Evolutionary conservation across 1,140 invertebrate species (phyloP).

Genomic region (Caenorhabditis tropicalis): DNA sequence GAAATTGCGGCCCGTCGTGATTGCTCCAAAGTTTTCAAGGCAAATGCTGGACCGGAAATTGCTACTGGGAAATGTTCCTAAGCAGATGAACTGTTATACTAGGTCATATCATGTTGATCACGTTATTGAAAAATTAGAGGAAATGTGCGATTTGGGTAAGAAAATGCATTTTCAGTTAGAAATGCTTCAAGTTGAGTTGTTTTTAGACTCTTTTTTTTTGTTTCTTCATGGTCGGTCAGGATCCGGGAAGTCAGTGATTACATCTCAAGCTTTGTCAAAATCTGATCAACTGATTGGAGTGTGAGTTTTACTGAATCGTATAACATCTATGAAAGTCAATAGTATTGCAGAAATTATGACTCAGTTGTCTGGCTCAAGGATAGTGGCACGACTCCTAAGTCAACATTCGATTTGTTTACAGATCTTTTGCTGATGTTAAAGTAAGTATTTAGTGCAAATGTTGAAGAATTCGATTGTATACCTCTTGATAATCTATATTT

Average conservation of each 20-base stretch:
- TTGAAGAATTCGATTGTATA: too few species aligned
- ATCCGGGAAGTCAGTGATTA: slow-evolving; percentile 23
- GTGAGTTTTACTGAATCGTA: not conserved
- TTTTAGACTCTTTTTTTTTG: slow-evolving; percentile 19
- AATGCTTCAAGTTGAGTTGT: not conserved
- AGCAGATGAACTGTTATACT: not conserved
- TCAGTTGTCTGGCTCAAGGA: slow-evolving; percentile 26
- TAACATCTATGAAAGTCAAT: not conserved
- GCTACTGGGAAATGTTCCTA: not conserved
- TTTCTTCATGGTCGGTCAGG: slow-evolving; percentile 6
- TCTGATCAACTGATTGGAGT: slow-evolving; percentile 12
- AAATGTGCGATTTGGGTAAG: slow-evolving; percentile 6
- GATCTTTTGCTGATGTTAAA: slow-evolving; percentile 20
- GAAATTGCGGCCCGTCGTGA: not conserved
- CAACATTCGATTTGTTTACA: slow-evolving; percentile 14
- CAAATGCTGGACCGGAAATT: slow-evolving; percentile 13
- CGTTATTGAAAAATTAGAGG: not conserved
- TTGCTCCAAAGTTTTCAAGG: not conserved
- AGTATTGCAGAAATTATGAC: not conserved
- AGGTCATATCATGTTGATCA: not conserved
- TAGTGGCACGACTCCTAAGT: not conserved
- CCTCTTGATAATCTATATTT: too few species aligned
- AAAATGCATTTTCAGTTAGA: not conserved
- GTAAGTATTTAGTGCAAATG: too few species aligned
- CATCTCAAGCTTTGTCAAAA: slow-evolving; percentile 9